phyloP scores from a whole-genome alignment of 2,888 invertebrate species.

The Ceratothoa steindachneri region DNA sequence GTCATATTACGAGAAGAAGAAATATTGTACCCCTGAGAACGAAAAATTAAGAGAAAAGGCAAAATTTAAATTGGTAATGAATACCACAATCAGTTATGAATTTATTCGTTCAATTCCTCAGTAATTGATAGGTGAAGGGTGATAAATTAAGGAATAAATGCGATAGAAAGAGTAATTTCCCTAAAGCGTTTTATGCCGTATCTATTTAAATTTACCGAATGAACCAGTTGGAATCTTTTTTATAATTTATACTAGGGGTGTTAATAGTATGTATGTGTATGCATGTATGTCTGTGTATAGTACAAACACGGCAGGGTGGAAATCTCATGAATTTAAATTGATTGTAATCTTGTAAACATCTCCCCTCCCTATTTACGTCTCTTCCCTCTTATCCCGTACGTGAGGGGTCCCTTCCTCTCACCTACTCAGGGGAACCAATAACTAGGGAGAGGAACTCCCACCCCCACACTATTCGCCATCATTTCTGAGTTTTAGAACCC shows the following conservation, averaged over 20 bases:
- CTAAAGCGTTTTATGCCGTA: too few relatives aligned
- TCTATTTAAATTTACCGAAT: too few relatives aligned
- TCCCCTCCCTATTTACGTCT: too few relatives aligned
- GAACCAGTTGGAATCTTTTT: too few relatives aligned
- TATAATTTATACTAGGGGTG: background rate
- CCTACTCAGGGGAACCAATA: background rate
- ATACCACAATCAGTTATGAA: background rate
- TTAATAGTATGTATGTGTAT: background rate
- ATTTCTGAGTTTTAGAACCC: too few relatives aligned
- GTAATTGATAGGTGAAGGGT: background rate
- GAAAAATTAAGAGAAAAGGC: background rate
- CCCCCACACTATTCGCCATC: too few relatives aligned
- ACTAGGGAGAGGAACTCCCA: background rate
- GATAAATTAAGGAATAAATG: background rate
- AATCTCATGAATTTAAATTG: conserved; percentile 10
- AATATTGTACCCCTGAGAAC: background rate
- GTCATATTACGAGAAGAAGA: background rate
- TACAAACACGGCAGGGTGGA: background rate
- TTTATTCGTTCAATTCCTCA: background rate
- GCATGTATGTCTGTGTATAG: background rate
- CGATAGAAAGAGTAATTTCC: background rate
- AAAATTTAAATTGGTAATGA: background rate
- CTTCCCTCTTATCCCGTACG: too few relatives aligned
- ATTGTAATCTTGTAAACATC: conserved; percentile 8
- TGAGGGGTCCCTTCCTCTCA: background rate